Base-by-base conservation (phyloP, 2,888 invertebrate genomes). In the Microplitis manilae region DNA sequence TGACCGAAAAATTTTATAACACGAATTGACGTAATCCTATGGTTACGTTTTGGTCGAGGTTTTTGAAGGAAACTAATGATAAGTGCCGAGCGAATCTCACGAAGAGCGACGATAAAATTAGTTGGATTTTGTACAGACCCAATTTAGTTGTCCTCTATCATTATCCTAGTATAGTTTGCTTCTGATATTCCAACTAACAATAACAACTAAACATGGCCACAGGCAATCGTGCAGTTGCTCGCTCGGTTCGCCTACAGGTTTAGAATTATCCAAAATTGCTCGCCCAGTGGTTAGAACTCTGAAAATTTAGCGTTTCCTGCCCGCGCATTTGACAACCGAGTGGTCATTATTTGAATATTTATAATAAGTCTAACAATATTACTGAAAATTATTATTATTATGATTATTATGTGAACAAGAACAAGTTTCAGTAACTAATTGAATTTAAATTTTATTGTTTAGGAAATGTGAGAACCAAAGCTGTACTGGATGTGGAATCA, bases 401-500 rank as follows among this genome's bases (percentile, higher is more conserved):
- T 20, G 1, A 30, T 30, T 30, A 30, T 2, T 30, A 30, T 30
- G 30, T 4, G 30, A 30, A 30, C 30, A 30, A 30, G 30, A 30
- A 30, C 30, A 30, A 30, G 30, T 30, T 30, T 30, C 30, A 30
- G 30, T 30, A 4, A 30, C 30, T 30, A 30, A 30, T 30, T 30
- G 30, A 30, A 30, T 30, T 30, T 0, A 30, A 30, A 30, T 30
- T 30, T 30, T 30, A 30, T 30, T 30, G 30, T 83, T 6, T 91
- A 96, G 98, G 98, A 79, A 93, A 93, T 72, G 94, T 99, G 84
- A 93, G 94, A 81, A 98, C 98, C 1, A 92, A 94, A 86, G 94
- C 94, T 2, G 93, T 96, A 67, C 92, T 99, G 86, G 98, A 99
- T 91, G 93, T 97, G 76, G 99, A 99, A 91, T 93, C 94, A 1